These are phyloP conservation scores for Myotis myotis DNA, from an alignment of 2,797 vertebrate species.

Conservation along the genomic window DNA sequence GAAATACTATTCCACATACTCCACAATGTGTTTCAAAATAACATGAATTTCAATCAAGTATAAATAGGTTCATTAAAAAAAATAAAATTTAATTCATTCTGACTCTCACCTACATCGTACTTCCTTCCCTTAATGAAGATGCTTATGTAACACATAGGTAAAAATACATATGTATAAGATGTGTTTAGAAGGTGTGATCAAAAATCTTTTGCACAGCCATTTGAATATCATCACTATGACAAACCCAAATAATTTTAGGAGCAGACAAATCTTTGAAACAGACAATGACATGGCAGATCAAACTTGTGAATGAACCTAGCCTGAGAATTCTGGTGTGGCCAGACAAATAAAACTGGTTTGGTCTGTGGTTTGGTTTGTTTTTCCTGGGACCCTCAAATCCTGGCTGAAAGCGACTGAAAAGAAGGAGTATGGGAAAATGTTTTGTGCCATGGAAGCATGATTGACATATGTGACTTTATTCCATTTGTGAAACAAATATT, in stretches of 20 bases:
- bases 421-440: not conserved
- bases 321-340: not conserved
- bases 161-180: not conserved
- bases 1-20: not conserved
- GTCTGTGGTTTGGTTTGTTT: not conserved
- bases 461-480: not conserved
- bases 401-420: not conserved
- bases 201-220: not conserved
- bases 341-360: not conserved
- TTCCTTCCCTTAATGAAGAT: slow-evolving; percentile 24
- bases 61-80: not conserved
- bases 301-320: not conserved
- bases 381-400: not conserved
- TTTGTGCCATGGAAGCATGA: not conserved
- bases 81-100: not conserved
- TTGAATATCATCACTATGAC: slow-evolving; percentile 22
- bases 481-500: not conserved
- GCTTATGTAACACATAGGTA: not conserved
- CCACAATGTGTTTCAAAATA: not conserved
- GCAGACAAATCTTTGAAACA: slow-evolving; percentile 28
- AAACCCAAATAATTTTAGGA: not conserved
- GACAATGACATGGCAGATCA: not conserved
- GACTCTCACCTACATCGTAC: not conserved
- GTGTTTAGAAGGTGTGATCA: not conserved
- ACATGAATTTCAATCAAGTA: not conserved